Evolutionary conservation across 2,797 vertebrate genomes (phyloP), one percentile per base, ranked within the genome.

Genomic region (Sarcoramphus papa): DNA sequence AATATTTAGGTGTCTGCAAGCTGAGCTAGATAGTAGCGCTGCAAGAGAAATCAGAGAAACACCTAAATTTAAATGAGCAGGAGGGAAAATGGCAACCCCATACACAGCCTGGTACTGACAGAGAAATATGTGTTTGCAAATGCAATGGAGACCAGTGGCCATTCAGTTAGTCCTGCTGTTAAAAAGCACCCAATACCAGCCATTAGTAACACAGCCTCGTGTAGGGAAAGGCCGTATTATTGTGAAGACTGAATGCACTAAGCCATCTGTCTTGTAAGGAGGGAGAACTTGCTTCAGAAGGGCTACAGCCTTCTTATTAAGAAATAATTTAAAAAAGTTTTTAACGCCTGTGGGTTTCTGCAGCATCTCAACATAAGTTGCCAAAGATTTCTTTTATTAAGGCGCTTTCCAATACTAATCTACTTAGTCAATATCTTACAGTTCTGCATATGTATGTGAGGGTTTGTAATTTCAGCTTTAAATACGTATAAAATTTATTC

Each of bases 381-480:
- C 77, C 56, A 43, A 92, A 95, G 85, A 94, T 92, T 96, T 96
- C 78, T 97, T 93, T 95, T 86, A 90, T 90, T 97, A 97, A 95
- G 91, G 89, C 65, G 85, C 91, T 93, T 96, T 94, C 68, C 90
- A 80, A 73, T 85, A 78, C 33, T 97, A 94, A 97, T 97, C 82
- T 97, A 30, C 35, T 97, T 97, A 97, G 93, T 92, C 91, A 89
- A 69, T 85, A 95, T 86, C 83, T 96, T 80, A 63, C 40, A 14
- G 56, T 96, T 92, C 91, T 97, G 93, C 88, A 92, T 94, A 92
- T 95, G 51, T 82, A 95, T 94, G 92, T 74, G 72, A 85, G 33
- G 80, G 47, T 59, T 63, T 92, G 90, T 84, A 91, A 94, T 90
- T 97, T 97, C 68, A 60, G 81, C 84, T 95, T 96, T 96, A 86